Percentiles rank a stretch among this genome's conserved stretches.
phyloP scores from a whole-genome alignment of 2,113 vertebrate genomes.

The Bambusicola thoracicus region DNA sequence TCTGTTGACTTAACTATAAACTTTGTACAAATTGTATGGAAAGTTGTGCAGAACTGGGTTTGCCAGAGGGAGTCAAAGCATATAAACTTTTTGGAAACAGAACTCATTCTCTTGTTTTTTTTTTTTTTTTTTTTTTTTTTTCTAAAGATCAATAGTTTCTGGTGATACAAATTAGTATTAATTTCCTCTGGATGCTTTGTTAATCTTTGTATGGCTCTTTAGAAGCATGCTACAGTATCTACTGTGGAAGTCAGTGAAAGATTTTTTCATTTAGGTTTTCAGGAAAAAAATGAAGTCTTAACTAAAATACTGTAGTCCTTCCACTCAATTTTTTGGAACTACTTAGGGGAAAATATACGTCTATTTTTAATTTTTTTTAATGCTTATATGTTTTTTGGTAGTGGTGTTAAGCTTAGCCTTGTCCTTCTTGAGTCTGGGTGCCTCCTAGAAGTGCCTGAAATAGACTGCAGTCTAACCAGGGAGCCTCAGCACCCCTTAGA shows the following conservation, averaged over 20 bases:
- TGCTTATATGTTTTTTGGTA: neutral
- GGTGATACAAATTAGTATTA: neutral
- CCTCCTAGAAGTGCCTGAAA: rapidly evolving
- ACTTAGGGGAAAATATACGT: neutral
- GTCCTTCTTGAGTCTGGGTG: neutral
- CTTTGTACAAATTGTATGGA: neutral
- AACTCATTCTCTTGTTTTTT: neutral
- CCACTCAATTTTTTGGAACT: neutral
- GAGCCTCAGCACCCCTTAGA: neutral
- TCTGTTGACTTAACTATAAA: neutral
- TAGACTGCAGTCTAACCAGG: neutral
- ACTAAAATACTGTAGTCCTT: neutral
- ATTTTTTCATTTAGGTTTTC: neutral
- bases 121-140: neutral
- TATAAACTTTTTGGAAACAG: neutral
- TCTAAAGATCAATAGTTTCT: neutral
- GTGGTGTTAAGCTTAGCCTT: neutral
- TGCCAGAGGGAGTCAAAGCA: rapidly evolving
- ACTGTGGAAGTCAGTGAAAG: neutral
- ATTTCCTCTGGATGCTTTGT: neutral
- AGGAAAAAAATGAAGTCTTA: neutral
- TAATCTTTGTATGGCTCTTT: neutral
- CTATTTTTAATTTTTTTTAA: neutral
- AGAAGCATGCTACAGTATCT: neutral
- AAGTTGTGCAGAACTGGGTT: neutral